Evolutionary conservation across 2,888 invertebrate genomes (phyloP), one percentile per base, ranked within the genome.

Genomic region (Brenthis hecate): DNA sequence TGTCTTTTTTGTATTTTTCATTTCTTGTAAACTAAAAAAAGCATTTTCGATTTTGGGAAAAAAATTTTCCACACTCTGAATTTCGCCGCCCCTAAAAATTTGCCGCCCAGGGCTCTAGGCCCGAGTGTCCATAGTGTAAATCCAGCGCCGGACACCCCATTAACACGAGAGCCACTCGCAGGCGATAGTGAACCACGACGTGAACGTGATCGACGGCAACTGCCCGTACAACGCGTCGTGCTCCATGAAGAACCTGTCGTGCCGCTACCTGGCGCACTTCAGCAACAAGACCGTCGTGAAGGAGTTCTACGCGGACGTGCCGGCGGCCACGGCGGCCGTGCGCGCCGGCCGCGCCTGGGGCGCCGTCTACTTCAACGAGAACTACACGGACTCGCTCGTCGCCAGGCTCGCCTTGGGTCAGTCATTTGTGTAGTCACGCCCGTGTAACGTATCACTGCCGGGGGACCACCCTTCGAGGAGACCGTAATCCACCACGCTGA

Each of bases 321-420:
- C 94, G 0, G 89, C 93, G 0, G 98, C 98, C 0, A 90, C 95
- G 68, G 85, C 94, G 47, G 97, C 97, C 0, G 98, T 98, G 0
- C 89, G 94, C 50, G 87, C 86, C 2, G 98, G 98, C 0, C 93
- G 96, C 32, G 96, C 97, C 0, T 98, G 98, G 98, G 98, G 98
- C 2, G 96, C 96, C 11, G 85, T 98, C 6, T 96, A 96, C 82
- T 97, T 99, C 80, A 96, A 97, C 32, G 96, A 96, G 79, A 98
- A 98, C 83, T 99, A 98, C 78, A 97, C 98, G 0, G 96, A 96
- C 73, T 97, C 97, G 0, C 93, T 98, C 47, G 95, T 97, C 0
- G 97, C 97, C 1, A 93, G 98, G 75, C 94, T 97, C 87, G 95
- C 96, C 43, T 88, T 97, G 73, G 97, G 96, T 50, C 32, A n/a